These are phyloP conservation scores for Triops cancriformis DNA, from an alignment of 1,140 invertebrate species.

Conservation along the genomic window DNA sequence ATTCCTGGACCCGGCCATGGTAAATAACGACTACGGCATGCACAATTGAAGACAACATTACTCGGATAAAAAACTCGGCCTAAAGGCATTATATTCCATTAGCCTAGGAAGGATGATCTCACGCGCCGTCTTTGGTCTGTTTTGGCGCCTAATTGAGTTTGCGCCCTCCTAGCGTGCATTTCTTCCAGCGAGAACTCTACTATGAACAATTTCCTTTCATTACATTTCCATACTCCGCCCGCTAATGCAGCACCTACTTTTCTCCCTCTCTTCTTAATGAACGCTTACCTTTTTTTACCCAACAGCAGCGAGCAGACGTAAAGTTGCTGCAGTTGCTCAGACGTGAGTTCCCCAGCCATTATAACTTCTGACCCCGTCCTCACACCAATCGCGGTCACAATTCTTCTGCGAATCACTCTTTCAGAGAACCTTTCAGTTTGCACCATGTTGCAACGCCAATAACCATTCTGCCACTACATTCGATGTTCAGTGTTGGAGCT, in stretches of 20 bases:
- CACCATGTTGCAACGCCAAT: background rate
- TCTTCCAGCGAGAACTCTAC: constrained; percentile 27
- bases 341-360: constrained; percentile 35
- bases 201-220: background rate
- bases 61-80: background rate
- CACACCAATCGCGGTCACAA: background rate
- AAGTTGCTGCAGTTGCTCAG: constrained; percentile 38
- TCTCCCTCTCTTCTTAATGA: constrained; percentile 31
- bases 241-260: constrained; percentile 19
- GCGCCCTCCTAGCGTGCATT: constrained; percentile 27
- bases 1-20: background rate
- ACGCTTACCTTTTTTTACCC: constrained; percentile 36
- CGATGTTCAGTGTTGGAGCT: background rate
- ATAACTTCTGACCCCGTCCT: background rate
- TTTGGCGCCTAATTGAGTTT: constrained; percentile 30
- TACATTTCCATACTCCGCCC: background rate
- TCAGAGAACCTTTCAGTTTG: background rate
- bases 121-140: constrained; percentile 26
- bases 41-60: background rate
- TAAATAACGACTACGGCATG: background rate
- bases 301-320: constrained; percentile 38
- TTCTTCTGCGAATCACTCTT: background rate
- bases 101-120: constrained; percentile 24
- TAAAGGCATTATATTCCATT: constrained; percentile 20
- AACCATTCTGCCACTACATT: background rate